Evolutionary conservation across 2,113 vertebrate genomes (phyloP).

Genomic region (Riparia riparia): DNA sequence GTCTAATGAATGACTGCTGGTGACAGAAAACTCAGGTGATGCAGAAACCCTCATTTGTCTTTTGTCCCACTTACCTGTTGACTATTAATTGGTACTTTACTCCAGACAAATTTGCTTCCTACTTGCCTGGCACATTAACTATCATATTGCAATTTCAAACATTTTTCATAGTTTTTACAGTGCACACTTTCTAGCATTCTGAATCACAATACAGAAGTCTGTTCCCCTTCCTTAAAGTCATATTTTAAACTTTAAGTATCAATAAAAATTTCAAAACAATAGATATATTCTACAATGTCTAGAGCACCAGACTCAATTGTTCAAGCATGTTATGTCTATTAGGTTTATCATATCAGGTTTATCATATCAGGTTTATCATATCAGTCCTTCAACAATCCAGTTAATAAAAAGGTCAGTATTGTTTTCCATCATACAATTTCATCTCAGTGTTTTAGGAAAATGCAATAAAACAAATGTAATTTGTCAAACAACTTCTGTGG

Average conservation of each 20-base stretch:
- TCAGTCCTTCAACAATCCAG: neutral
- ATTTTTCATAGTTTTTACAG: neutral
- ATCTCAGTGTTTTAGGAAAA: neutral
- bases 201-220: neutral
- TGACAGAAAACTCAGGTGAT: neutral
- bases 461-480: rapidly evolving
- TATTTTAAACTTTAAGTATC: neutral
- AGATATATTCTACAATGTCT: neutral
- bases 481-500: neutral
- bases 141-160: neutral
- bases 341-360: neutral
- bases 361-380: neutral
- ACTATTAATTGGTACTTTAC: neutral
- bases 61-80: neutral
- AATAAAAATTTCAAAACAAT: neutral
- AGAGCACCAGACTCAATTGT: neutral
- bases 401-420: neutral
- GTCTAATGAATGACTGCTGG: neutral
- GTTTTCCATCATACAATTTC: neutral
- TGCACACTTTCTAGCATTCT: neutral
- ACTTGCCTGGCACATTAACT: neutral
- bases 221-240: neutral
- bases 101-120: neutral
- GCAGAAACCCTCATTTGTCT: neutral
- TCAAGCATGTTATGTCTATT: neutral